Evolutionary conservation across 53 echinoderm and acorn worm genomes (phyloP), one percentile per base, ranked within the genome.

Genomic region (Crossaster papposus): DNA sequence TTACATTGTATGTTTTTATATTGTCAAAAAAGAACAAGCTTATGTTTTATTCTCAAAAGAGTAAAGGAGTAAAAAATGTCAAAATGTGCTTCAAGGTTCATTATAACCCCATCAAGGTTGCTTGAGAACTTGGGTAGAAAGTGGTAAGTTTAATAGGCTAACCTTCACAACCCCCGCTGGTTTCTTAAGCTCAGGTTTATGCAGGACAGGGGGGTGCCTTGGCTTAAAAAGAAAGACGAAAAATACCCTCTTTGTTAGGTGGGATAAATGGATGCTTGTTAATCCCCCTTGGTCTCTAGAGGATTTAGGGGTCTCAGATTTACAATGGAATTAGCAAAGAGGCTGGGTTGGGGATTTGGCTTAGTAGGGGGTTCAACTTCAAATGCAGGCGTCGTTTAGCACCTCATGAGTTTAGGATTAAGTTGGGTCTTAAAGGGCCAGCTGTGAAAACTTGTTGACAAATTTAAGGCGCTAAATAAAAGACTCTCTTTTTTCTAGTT

Each of bases 221-320:
- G 38, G 83, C 83, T 83, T 83, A 70, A 70, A 58, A 33, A 31
- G 23, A 34, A 68, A 26, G n/a, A 22, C 2, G 30, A 79, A 30
- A 29, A 53, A 1, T 51, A 26, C 29, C 28, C 53, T 28, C 53
- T n/a, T 81, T 55, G 81, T 33, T 10, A 64, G 30, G 31, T 63
- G 81, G 55, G 81, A 83, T 83, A 65, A 83, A 37, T 38, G 51
- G 36, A 83, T 68, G 68, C 50, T 70, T 36, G 44, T 63, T 81
- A 81, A 81, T 83, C 36, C 35, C 22, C 29, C 64, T 64, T 70
- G 70, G 83, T 83, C 83, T 83, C 83, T 70, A n/a, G 83, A 83
- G 83, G 37, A 83, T 83, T 30, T 31, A 15, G 83, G 36, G 68
- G 65, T 70, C 36, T 37, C 11, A 50, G 83, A 26, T 28, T 30